Conservation (phyloP, 2,888 invertebrate genomes). For the Callyntrura sp. region DNA sequence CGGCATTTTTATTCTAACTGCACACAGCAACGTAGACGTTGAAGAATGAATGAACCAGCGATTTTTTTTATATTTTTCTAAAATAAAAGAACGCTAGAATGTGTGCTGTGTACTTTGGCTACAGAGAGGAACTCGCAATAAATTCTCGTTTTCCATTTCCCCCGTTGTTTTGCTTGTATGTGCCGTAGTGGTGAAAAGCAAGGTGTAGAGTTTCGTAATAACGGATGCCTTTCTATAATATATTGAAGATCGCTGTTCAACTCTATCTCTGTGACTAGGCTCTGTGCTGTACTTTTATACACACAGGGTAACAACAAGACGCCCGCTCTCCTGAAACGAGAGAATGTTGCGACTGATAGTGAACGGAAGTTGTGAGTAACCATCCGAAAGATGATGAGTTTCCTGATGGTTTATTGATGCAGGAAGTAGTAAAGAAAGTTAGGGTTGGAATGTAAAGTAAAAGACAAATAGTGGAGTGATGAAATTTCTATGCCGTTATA, state of each 20-base stretch:
- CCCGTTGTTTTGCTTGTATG: neutral
- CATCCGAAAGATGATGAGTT: slow-evolving; percentile 48
- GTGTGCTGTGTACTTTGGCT: neutral
- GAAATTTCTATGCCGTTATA: too few relatives aligned
- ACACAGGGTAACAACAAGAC: neutral
- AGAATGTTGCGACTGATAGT: slow-evolving; percentile 29
- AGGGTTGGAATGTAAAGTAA: neutral
- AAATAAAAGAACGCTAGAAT: neutral
- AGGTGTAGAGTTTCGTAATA: slow-evolving; percentile 1
- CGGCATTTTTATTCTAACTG: neutral
- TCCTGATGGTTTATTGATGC: slow-evolving; percentile 55
- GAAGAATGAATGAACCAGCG: neutral
- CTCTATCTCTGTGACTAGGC: neutral
- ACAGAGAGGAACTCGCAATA: neutral
- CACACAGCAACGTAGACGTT: too few relatives aligned
- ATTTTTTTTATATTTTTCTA: neutral
- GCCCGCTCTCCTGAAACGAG: neutral
- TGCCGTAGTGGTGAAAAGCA: neutral
- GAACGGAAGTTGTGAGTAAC: slow-evolving; percentile 56
- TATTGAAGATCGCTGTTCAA: neutral
- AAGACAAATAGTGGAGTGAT: too few relatives aligned
- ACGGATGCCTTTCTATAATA: neutral
- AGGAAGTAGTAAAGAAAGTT: slow-evolving; percentile 60
- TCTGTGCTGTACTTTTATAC: neutral
- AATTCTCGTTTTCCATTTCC: slow-evolving; percentile 6